A percentile compares a stretch with the other conserved stretches of the same genome.
These are phyloP conservation scores for Apus apus DNA, from an alignment of 2,113 vertebrate genomes.

Conservation along the genomic window DNA sequence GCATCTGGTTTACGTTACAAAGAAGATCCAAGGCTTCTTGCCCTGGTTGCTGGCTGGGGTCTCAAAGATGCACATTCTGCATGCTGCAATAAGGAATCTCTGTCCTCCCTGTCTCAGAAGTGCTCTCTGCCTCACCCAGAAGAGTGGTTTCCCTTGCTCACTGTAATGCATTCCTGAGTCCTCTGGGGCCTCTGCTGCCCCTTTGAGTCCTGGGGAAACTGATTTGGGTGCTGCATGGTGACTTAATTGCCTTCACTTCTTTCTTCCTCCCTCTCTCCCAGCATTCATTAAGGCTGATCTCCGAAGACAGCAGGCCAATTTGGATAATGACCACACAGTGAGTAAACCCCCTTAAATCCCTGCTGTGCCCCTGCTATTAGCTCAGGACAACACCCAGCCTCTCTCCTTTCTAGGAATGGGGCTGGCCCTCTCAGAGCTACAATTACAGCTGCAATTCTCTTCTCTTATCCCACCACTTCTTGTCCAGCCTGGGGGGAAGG, in stretches of 20 bases:
- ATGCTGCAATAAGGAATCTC: background rate
- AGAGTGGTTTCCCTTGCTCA: background rate
- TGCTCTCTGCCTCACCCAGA: background rate
- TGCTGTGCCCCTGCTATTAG: background rate
- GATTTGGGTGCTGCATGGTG: background rate
- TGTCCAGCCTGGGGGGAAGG: background rate
- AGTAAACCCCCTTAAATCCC: slow-evolving; percentile 64
- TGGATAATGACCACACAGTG: slow-evolving; percentile 72
- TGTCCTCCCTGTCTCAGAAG: background rate
- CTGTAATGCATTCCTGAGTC: fast-evolving
- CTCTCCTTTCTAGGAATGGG: background rate
- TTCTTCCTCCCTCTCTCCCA: slow-evolving; percentile 59
- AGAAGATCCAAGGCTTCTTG: background rate
- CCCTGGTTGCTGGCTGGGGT: background rate
- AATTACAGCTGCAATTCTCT: background rate
- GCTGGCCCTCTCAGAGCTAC: background rate
- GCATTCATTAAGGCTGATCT: slow-evolving; percentile 91
- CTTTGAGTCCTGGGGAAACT: background rate
- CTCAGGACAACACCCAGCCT: background rate
- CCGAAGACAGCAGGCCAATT: slow-evolving; percentile 87
- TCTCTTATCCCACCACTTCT: background rate
- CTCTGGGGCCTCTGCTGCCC: background rate
- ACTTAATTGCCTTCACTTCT: slow-evolving; percentile 3
- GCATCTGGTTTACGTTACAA: background rate
- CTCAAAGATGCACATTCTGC: background rate